phyloP scores from a whole-genome alignment of 2,888 invertebrate genomes.

The Pyralis farinalis region DNA sequence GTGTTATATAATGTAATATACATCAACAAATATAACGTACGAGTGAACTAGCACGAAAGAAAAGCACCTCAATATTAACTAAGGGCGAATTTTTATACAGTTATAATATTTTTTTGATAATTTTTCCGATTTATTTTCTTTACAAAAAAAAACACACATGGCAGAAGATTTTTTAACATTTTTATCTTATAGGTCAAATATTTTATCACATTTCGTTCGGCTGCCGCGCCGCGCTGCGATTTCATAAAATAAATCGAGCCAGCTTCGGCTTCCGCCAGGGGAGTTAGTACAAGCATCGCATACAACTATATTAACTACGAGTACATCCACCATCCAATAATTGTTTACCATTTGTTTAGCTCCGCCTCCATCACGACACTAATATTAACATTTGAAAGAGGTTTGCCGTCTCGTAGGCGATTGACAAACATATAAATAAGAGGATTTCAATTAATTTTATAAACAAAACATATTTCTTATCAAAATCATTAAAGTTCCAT shows the following conservation, averaged over 20 bases:
- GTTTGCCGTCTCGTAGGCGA: too few relatives aligned
- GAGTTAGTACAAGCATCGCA: constrained; percentile 19
- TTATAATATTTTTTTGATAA: constrained; percentile 50
- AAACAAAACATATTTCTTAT: too few relatives aligned
- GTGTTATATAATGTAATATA: constrained; percentile 50
- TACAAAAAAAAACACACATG: constrained; percentile 61
- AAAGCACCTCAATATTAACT: constrained; percentile 44
- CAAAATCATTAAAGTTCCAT: too few relatives aligned
- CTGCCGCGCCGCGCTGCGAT: constrained; percentile 15
- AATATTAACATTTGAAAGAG: too few relatives aligned
- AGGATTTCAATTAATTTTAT: too few relatives aligned
- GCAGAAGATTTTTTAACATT: constrained; percentile 61
- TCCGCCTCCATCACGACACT: too few relatives aligned
- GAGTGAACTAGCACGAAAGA: constrained; percentile 41
- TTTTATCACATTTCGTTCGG: constrained; percentile 55
- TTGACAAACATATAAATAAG: too few relatives aligned
- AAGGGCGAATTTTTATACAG: constrained; percentile 35
- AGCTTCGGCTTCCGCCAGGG: constrained; percentile 12
- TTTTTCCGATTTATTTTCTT: constrained; percentile 55
- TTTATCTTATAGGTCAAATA: constrained; percentile 64
- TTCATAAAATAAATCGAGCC: constrained; percentile 28
- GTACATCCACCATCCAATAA: background rate
- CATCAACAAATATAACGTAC: constrained; percentile 42
- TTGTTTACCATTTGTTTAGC: background rate
- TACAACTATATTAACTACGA: constrained; percentile 3